Percentiles rank a stretch among this genome's conserved stretches.
Evolutionary conservation across 2,888 invertebrate genomes (phyloP).

Genomic region (Drosophila yooni): DNA sequence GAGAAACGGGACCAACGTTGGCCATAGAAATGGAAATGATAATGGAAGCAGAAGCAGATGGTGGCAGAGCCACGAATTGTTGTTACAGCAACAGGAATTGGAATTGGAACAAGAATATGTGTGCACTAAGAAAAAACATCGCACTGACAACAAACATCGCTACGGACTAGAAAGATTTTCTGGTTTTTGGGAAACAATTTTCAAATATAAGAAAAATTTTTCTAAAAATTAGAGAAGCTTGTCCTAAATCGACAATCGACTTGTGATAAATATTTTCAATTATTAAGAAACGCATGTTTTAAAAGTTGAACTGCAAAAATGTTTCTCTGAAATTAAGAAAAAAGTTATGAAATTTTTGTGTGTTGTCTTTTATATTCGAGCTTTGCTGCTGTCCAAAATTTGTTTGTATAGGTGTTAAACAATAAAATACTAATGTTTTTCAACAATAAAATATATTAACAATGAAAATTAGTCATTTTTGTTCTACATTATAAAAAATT

Average conservation of each 20-base stretch:
- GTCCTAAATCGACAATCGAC: background rate
- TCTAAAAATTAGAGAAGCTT: background rate
- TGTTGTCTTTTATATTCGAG: too few relatives aligned
- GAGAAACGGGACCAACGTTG: slow-evolving; percentile 36
- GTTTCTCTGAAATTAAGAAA: background rate
- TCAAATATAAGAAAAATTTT: background rate
- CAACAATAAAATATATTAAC: too few relatives aligned
- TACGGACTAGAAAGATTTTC: background rate
- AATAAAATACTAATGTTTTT: background rate
- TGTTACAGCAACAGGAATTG: background rate
- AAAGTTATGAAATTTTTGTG: too few relatives aligned
- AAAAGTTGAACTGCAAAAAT: background rate
- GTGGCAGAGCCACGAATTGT: background rate
- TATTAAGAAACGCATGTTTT: background rate
- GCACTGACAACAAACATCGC: background rate
- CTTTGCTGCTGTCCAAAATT: too few relatives aligned
- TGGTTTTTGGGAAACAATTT: background rate
- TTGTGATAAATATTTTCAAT: background rate
- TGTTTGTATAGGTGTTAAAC: too few relatives aligned
- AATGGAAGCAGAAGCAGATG: slow-evolving; percentile 5
- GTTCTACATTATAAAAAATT: background rate
- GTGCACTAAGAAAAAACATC: background rate
- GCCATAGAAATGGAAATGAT: slow-evolving; percentile 34
- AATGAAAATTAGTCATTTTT: too few relatives aligned
- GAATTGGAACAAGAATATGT: slow-evolving; percentile 9